phyloP scores from a whole-genome alignment of 2,888 invertebrate genomes.

The Monochamus alternatus region DNA sequence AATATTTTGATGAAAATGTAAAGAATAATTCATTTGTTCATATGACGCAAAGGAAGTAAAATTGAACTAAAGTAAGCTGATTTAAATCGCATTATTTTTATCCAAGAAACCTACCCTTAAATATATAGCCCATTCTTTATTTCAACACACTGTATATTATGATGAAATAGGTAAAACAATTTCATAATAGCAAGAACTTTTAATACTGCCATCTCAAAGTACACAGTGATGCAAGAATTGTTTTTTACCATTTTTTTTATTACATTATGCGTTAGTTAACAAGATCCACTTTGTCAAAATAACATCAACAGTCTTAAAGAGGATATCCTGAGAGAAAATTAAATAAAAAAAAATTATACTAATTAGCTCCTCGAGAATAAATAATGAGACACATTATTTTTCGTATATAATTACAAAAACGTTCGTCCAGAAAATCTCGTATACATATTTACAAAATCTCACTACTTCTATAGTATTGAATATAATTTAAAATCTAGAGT shows the following conservation, averaged over 20 bases:
- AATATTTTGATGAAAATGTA: too few relatives aligned
- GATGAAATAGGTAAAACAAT: not conserved
- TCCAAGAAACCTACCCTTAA: too few relatives aligned
- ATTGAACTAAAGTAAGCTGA: too few relatives aligned
- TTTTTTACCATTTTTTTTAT: not conserved
- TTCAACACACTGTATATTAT: not conserved
- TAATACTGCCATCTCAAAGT: not conserved
- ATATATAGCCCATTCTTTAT: too few relatives aligned
- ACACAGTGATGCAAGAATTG: not conserved
- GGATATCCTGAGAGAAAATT: conserved; percentile 10
- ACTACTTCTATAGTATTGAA: not conserved
- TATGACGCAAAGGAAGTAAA: too few relatives aligned
- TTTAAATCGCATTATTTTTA: too few relatives aligned
- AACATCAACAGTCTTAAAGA: not conserved
- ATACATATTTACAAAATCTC: not conserved
- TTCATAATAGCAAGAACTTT: not conserved
- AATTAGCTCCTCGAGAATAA: not conserved
- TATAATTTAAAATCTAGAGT: conserved; percentile 64
- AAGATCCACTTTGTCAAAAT: not conserved
- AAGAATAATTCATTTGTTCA: too few relatives aligned
- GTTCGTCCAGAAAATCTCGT: too few relatives aligned
- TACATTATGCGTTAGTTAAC: not conserved
- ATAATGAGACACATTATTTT: not conserved
- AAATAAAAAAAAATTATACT: not conserved
- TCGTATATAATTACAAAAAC: too few relatives aligned